Base-by-base conservation (phyloP, 2,113 vertebrate genomes). In the Gasterosteus nipponicus region DNA sequence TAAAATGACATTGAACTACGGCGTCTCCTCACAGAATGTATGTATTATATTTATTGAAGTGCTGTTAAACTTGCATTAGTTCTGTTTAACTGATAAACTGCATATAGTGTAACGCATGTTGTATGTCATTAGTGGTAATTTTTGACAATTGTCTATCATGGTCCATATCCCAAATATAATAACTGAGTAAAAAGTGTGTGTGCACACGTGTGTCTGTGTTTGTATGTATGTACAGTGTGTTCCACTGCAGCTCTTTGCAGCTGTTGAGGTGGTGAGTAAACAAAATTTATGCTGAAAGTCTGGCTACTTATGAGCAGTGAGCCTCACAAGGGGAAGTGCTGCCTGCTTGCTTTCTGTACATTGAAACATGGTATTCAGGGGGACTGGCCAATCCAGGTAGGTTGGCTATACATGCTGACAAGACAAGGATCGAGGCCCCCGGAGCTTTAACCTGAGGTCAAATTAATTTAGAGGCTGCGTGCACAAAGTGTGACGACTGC, bases 221-320 rank as follows among this genome's bases (percentile, higher is more conserved):
- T 57, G 59, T 22, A 70, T 56, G 62, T 51, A 51, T 75, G 44
- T 60, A 7, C 35, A 38, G 53, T 70, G 63, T 44, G 77, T 15
- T 19, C 62, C 42, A 69, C 73, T 88, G 85, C 87, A 91, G 81
- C 61, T 65, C 70, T 78, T 87, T 81, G 75, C 82, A 89, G 74
- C 85, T 89, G 84, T 91, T 86, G 81, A 88, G 87, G 51, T 89
- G 87, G 88, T 94, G 93, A 93, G 90, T 91, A 91, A 92, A 89
- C 92, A 94, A 47, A 89, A 91, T 82, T 73, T 83, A 81, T 91
- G 49, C 83, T 79, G 46, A 33, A 78, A 80, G 71, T 80, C 51
- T 51, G 82, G 75, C 46, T 81, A 60, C 75, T 81, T 82, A 85
- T 78, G 70, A 85, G 73, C 77, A 60, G 56, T 62, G 68, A 81